Evolutionary conservation across 92 coral and sea anemone genomes (phyloP).

Genomic region (Meandrina meandrites): DNA sequence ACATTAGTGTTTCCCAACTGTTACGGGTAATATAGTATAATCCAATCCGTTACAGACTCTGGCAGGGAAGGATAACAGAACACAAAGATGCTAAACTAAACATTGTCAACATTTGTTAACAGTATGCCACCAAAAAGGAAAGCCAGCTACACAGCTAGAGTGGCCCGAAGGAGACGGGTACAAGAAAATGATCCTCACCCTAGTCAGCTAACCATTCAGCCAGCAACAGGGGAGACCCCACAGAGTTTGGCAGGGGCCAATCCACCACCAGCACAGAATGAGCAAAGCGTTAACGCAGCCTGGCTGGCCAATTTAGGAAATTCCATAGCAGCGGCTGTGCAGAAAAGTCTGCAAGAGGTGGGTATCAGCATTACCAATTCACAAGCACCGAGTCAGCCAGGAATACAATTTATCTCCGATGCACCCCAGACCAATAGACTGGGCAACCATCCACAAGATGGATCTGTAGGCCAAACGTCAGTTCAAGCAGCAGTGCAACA

Average conservation of each 20-base stretch:
- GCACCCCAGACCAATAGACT: slow-evolving; percentile 1
- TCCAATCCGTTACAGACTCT: too few species aligned
- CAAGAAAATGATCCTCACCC: slow-evolving; percentile 18
- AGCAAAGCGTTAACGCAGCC: background rate
- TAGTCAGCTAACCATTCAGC: background rate
- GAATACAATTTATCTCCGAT: background rate
- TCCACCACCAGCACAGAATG: background rate
- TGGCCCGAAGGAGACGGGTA: slow-evolving; percentile 4
- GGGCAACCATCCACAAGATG: slow-evolving; percentile 17
- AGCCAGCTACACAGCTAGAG: background rate
- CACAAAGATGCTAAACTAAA: background rate
- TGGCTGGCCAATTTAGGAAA: slow-evolving; percentile 1
- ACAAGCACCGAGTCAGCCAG: slow-evolving; percentile 1
- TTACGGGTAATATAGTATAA: too few species aligned
- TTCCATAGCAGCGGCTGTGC: slow-evolving; percentile 7
- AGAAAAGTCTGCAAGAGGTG: background rate
- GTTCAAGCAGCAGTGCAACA: background rate
- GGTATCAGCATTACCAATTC: background rate
- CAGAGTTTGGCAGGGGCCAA: background rate
- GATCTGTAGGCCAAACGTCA: background rate
- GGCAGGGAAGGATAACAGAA: too few species aligned
- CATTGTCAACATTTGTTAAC: background rate
- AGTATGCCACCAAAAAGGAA: slow-evolving; percentile 22
- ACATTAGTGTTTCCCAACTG: slow-evolving; percentile 1
- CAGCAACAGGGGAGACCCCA: background rate